Evolutionary conservation across 1,140 invertebrate genomes (phyloP).

Genomic region (Trachelipus rathkii): DNA sequence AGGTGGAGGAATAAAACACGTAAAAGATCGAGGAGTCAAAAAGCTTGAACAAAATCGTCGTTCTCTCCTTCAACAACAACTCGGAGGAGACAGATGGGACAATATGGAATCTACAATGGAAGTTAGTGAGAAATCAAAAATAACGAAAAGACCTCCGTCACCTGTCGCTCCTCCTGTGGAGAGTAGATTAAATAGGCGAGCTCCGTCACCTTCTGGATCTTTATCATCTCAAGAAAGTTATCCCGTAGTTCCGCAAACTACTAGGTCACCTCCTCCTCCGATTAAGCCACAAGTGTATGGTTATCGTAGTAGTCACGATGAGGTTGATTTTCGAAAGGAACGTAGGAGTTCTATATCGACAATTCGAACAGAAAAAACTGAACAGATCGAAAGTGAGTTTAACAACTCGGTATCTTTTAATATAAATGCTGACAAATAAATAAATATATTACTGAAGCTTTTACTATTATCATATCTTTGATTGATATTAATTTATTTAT

Average conservation of each 20-base stretch:
- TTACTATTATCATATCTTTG: neutral
- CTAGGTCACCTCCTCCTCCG: slow-evolving; percentile 62
- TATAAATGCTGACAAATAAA: too few species aligned
- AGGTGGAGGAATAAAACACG: slow-evolving; percentile 47
- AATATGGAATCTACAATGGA: slow-evolving; percentile 34
- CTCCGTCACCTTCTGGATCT: slow-evolving; percentile 46
- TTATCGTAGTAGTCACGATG: slow-evolving; percentile 50
- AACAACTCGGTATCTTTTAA: too few species aligned
- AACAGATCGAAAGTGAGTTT: slow-evolving; percentile 62
- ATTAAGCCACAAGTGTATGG: slow-evolving; percentile 58
- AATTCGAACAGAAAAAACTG: slow-evolving; percentile 68
- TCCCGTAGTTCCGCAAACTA: slow-evolving; percentile 51
- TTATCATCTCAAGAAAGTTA: slow-evolving; percentile 52
- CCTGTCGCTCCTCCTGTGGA: slow-evolving; percentile 41
- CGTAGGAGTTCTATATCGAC: slow-evolving; percentile 62
- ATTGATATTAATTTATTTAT: neutral
- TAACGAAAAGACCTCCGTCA: slow-evolving; percentile 46
- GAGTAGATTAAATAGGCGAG: slow-evolving; percentile 23
- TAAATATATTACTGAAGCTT: too few species aligned
- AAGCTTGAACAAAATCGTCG: slow-evolving; percentile 81
- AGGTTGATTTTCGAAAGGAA: slow-evolving; percentile 50
- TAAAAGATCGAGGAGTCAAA: slow-evolving; percentile 55
- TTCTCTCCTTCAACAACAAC: slow-evolving; percentile 74
- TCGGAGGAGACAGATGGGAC: slow-evolving; percentile 57
- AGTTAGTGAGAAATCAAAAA: slow-evolving; percentile 39